These are phyloP conservation scores for Sisyra nigra DNA, from an alignment of 2,888 invertebrate species.

Conservation along the genomic window DNA sequence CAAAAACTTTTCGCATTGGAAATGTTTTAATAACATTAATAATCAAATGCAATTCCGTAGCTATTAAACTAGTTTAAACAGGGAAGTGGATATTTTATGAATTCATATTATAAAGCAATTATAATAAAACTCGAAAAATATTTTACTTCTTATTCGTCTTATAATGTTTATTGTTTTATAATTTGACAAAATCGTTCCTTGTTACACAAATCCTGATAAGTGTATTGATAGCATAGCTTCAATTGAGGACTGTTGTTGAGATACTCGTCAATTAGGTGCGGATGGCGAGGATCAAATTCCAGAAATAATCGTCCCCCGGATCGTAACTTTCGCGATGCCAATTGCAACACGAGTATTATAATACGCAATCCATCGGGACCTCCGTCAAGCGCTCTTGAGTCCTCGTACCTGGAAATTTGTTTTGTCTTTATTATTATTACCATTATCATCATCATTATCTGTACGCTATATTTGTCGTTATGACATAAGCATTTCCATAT, in stretches of 20 bases:
- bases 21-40: too few species aligned
- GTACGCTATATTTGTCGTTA: background rate
- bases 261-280: conserved; percentile 28
- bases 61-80: too few species aligned
- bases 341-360: conserved; percentile 35
- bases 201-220: conserved; percentile 34
- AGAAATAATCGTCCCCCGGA: conserved; percentile 34
- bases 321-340: conserved; percentile 30
- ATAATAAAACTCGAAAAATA: too few species aligned
- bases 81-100: too few species aligned
- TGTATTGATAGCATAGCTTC: conserved; percentile 25
- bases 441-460: background rate
- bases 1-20: too few species aligned
- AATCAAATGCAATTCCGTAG: too few species aligned
- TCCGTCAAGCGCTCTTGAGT: conserved; percentile 43
- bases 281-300: conserved; percentile 40
- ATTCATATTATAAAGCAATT: too few species aligned
- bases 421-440: conserved; percentile 3
- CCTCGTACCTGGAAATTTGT: conserved; percentile 39
- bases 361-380: conserved; percentile 44
- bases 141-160: too few species aligned
- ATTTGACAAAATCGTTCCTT: conserved; percentile 41
- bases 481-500: background rate
- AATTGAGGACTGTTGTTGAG: conserved; percentile 25
- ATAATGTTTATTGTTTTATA: conserved; percentile 12